Evolutionary conservation across 2,797 vertebrate genomes (phyloP).

Genomic region (Crocodylus rhombifer): DNA sequence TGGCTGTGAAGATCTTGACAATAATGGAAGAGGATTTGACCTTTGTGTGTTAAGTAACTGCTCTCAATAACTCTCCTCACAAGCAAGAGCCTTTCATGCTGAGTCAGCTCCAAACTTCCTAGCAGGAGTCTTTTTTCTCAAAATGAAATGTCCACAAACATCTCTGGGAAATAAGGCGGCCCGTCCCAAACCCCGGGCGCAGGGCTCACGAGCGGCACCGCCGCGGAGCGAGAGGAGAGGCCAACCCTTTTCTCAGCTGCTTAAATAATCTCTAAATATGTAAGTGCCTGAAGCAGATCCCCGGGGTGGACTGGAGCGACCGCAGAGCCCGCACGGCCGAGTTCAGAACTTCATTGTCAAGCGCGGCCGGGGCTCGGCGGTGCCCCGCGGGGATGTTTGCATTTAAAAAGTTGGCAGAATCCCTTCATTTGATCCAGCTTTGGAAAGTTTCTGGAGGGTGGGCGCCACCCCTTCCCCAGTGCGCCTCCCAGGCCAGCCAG

Average conservation of each 20-base stretch:
- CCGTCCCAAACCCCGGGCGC: accelerated
- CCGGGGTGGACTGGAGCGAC: not conserved
- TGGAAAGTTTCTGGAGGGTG: not conserved
- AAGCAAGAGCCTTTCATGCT: not conserved
- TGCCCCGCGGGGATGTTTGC: conserved; percentile 2
- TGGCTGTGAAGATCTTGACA: not conserved
- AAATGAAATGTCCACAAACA: not conserved
- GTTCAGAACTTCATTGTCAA: not conserved
- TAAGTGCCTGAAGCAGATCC: not conserved
- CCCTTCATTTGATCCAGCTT: not conserved
- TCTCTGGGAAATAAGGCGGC: conserved; percentile 6
- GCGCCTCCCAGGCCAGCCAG: not conserved
- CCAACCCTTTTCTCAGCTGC: not conserved
- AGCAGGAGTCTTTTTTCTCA: not conserved
- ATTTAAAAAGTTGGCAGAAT: not conserved
- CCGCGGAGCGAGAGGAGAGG: not conserved
- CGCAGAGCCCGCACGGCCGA: not conserved
- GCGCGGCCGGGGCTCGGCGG: not conserved
- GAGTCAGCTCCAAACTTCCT: conserved; percentile 63
- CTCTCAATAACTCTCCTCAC: not conserved
- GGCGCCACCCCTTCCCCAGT: not conserved
- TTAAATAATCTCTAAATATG: not conserved
- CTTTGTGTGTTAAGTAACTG: not conserved
- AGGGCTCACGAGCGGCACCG: not conserved
- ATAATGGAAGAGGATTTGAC: not conserved